These are phyloP conservation scores for Scaptomyza flava DNA, from an alignment of 2,888 invertebrate genomes.

Conservation along the genomic window DNA sequence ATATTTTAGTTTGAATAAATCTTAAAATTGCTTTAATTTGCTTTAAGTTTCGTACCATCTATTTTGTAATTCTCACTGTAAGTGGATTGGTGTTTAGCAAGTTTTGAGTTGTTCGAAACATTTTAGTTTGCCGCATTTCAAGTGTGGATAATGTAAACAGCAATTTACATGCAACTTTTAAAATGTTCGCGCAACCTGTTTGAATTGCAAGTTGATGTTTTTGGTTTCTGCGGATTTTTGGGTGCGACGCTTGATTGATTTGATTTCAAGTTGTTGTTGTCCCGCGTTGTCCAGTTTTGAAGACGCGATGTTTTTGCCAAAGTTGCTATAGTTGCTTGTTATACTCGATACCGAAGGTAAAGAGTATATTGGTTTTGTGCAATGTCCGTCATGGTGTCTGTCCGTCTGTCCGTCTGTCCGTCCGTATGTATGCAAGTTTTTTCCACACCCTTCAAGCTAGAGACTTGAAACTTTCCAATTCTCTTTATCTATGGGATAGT, in stretches of 20 bases:
- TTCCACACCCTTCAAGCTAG: too few relatives aligned
- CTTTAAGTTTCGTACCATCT: background rate
- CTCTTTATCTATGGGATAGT: too few relatives aligned
- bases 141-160: background rate
- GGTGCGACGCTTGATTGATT: conserved; percentile 73
- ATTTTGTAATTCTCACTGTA: background rate
- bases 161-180: conserved; percentile 38
- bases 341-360: too few relatives aligned
- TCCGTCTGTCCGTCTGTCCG: too few relatives aligned
- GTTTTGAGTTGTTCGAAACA: background rate
- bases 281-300: conserved; percentile 16
- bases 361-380: too few relatives aligned
- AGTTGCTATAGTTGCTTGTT: conserved; percentile 6
- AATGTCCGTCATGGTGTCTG: too few relatives aligned
- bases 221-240: conserved; percentile 31
- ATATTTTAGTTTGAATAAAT: too few relatives aligned
- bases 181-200: conserved; percentile 51
- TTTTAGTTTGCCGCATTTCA: background rate
- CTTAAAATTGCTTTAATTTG: too few relatives aligned
- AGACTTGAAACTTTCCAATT: too few relatives aligned
- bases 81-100: background rate
- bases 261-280: conserved; percentile 38
- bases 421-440: too few relatives aligned
- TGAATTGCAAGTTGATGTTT: conserved; percentile 44
- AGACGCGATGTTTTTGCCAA: conserved; percentile 46